A percentile compares a stretch with the other conserved stretches of the same genome.
Evolutionary conservation across 2,113 vertebrate species (phyloP).

Genomic region (Anarrhichthys ocellatus): DNA sequence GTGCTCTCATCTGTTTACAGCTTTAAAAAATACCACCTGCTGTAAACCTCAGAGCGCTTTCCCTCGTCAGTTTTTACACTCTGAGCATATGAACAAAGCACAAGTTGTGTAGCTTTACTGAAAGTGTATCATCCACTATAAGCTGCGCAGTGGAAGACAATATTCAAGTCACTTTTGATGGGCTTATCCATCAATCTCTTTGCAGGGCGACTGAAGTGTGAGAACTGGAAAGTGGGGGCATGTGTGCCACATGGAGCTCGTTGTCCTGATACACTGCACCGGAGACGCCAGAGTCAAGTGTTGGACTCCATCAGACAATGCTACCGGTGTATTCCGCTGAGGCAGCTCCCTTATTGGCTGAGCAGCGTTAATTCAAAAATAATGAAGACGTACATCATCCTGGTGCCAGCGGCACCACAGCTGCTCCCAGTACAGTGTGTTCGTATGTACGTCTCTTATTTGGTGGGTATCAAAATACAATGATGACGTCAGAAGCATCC

Average conservation of each 20-base stretch:
- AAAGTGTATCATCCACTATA: slow-evolving; percentile 15
- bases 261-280: slow-evolving; percentile 24
- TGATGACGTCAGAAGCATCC: slow-evolving; percentile 84
- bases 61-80: slow-evolving; percentile 12
- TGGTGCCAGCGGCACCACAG: slow-evolving; percentile 52
- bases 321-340: slow-evolving; percentile 46
- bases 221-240: slow-evolving; percentile 17
- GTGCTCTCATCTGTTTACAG: slow-evolving; percentile 34
- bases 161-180: slow-evolving; percentile 49
- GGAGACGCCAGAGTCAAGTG: slow-evolving; percentile 13
- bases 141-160: slow-evolving; percentile 13
- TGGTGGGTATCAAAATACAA: slow-evolving; percentile 68
- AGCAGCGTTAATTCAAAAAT: slow-evolving; percentile 56
- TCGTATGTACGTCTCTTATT: slow-evolving; percentile 42
- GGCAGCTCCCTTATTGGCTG: slow-evolving; percentile 51
- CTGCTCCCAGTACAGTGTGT: slow-evolving; percentile 48
- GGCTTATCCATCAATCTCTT: slow-evolving; percentile 48
- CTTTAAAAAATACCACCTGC: slow-evolving; percentile 54
- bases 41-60: slow-evolving; percentile 24
- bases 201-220: slow-evolving; percentile 37
- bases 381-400: slow-evolving; percentile 57
- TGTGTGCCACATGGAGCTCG: neutral
- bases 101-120: slow-evolving; percentile 3
- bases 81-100: slow-evolving; percentile 3
- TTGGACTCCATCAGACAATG: slow-evolving; percentile 9